phyloP scores from a whole-genome alignment of 2,888 invertebrate genomes.

The Embidobia sp. region DNA sequence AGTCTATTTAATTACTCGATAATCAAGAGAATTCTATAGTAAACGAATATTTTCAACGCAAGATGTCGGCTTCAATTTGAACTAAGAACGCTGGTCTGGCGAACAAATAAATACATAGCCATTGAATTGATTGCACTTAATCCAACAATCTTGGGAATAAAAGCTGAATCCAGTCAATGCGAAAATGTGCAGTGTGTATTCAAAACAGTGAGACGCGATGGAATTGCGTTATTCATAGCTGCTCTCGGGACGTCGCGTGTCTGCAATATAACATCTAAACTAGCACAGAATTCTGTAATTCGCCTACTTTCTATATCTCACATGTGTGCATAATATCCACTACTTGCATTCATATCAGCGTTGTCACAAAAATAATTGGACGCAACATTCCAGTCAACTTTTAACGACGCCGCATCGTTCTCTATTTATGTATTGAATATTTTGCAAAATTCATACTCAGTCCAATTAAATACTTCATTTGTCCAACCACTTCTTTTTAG shows the following conservation, averaged over 20 bases:
- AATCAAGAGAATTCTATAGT: slow-evolving; percentile 9
- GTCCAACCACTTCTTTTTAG: too few species aligned
- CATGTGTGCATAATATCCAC: too few species aligned
- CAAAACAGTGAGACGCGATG: slow-evolving; percentile 11
- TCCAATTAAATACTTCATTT: not conserved
- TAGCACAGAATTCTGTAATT: slow-evolving; percentile 47
- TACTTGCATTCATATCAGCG: too few species aligned
- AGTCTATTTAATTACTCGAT: slow-evolving; percentile 6
- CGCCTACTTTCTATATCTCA: slow-evolving; percentile 40
- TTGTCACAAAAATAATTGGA: slow-evolving; percentile 45
- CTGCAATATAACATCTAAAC: slow-evolving; percentile 37
- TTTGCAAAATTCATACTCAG: not conserved
- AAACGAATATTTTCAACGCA: not conserved
- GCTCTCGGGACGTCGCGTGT: slow-evolving; percentile 44
- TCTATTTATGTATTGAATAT: not conserved
- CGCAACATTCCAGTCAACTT: not conserved
- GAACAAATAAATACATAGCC: slow-evolving; percentile 13
- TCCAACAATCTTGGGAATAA: slow-evolving; percentile 23
- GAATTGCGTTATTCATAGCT: slow-evolving; percentile 39
- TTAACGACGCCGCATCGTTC: not conserved
- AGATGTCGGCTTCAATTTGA: slow-evolving; percentile 1
- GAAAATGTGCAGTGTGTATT: not conserved
- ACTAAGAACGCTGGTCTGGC: not conserved
- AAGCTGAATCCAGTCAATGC: slow-evolving; percentile 26
- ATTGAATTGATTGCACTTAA: slow-evolving; percentile 2